Percentiles rank a stretch among this genome's conserved stretches.
These are phyloP conservation scores for Harpegnathos saltator DNA, from an alignment of 1,140 invertebrate genomes.

Conservation along the genomic window DNA sequence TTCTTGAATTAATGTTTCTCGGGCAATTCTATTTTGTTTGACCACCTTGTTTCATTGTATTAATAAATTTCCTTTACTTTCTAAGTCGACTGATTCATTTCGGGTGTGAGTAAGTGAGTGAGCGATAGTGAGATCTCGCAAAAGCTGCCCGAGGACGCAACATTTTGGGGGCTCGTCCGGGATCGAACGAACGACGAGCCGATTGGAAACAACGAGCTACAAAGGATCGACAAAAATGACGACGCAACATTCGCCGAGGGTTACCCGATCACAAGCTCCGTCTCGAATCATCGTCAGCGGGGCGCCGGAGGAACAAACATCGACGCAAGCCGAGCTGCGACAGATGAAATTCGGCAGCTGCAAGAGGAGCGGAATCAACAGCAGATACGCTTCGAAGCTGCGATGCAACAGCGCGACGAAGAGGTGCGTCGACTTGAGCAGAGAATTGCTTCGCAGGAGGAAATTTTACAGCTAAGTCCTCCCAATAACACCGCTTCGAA, in stretches of 20 bases:
- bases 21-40: too few species aligned
- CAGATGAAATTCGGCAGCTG: not conserved
- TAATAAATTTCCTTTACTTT: too few species aligned
- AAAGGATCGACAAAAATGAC: not conserved
- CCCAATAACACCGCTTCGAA: not conserved
- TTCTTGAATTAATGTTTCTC: too few species aligned
- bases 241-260: not conserved
- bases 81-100: too few species aligned
- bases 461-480: not conserved
- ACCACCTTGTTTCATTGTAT: too few species aligned
- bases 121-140: too few species aligned
- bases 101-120: too few species aligned
- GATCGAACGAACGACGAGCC: not conserved
- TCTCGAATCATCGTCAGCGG: not conserved
- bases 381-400: not conserved
- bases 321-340: not conserved
- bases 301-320: not conserved
- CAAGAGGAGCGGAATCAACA: not conserved
- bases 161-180: slow-evolving; percentile 12
- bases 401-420: not conserved
- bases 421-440: not conserved
- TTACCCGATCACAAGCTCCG: not conserved
- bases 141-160: not conserved
- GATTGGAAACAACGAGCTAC: not conserved
- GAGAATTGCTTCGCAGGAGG: not conserved